A percentile compares a stretch with the other conserved stretches of the same genome.
These are phyloP conservation scores for Tetraodon nigroviridis DNA, from an alignment of 2,113 vertebrate species.

Conservation along the genomic window DNA sequence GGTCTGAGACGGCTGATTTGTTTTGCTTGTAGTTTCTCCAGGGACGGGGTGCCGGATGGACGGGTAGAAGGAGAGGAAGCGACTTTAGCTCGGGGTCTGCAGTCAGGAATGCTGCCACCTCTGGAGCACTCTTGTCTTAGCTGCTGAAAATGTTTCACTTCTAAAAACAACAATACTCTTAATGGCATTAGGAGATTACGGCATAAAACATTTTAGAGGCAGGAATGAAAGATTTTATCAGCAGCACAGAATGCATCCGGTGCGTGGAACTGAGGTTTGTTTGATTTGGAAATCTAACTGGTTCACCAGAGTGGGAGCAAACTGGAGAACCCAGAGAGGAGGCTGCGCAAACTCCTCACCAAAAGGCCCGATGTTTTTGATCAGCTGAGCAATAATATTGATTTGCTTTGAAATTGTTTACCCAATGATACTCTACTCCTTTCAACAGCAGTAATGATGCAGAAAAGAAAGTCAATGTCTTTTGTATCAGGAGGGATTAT, in stretches of 20 bases:
- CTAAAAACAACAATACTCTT: no score
- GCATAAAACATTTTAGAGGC: not conserved
- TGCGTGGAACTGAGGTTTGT: not conserved
- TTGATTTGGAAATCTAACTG: not conserved
- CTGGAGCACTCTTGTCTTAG: slow-evolving; percentile 42
- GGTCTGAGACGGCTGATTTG: slow-evolving; percentile 50
- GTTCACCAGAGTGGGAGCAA: no score
- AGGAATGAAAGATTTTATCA: not conserved
- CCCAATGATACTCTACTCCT: no score
- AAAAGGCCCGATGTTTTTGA: no score
- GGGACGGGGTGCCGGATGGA: slow-evolving; percentile 19
- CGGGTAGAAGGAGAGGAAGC: slow-evolving; percentile 45
- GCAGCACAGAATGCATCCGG: no score
- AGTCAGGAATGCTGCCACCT: slow-evolving; percentile 38
- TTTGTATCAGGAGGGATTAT: slow-evolving; percentile 23
- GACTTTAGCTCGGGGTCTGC: slow-evolving; percentile 40
- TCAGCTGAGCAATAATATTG: no score
- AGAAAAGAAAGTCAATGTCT: not conserved
- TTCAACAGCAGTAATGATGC: no score
- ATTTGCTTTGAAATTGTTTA: no score
- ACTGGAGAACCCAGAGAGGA: no score
- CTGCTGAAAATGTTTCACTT: not conserved
- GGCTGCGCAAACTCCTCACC: no score
- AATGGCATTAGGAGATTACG: not conserved
- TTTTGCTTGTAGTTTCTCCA: slow-evolving; percentile 53